Evolutionary conservation across 53 echinoderm and acorn worm genomes (phyloP).

Genomic region (Paracentrotus lividus): DNA sequence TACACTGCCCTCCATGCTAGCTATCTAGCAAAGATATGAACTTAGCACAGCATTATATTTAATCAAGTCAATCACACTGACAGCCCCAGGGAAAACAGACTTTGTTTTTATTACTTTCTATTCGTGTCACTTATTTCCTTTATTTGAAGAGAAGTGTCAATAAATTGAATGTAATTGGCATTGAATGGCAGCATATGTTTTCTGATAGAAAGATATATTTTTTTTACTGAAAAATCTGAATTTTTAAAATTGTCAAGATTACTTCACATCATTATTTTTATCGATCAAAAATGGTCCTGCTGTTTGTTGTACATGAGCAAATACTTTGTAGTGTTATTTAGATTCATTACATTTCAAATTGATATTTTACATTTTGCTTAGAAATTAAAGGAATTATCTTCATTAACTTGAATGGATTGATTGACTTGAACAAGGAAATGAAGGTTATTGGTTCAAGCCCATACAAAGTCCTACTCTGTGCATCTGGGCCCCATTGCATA

Average conservation of each 20-base stretch:
- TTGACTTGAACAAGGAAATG: neutral
- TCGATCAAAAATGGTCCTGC: neutral
- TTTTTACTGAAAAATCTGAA: neutral
- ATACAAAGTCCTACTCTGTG: no score
- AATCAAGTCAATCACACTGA: constrained; percentile 27
- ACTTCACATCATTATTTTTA: neutral
- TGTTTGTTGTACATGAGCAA: neutral
- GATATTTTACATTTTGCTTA: no score
- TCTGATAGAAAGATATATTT: neutral
- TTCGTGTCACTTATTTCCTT: neutral
- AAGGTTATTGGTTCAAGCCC: neutral
- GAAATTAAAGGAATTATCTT: no score
- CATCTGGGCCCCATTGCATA: no score
- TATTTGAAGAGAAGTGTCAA: neutral
- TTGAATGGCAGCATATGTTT: constrained; percentile 20
- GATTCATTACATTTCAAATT: no score
- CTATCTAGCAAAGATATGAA: constrained; percentile 52
- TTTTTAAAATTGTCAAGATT: neutral
- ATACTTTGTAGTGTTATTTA: neutral
- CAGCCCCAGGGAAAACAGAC: neutral
- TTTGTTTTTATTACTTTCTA: neutral
- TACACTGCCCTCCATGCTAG: constrained; percentile 57
- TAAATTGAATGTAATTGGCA: neutral
- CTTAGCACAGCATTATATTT: constrained; percentile 19
- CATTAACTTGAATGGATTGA: neutral